Evolutionary conservation across 2,113 vertebrate species (phyloP).

Genomic region (Pelobates fuscus): DNA sequence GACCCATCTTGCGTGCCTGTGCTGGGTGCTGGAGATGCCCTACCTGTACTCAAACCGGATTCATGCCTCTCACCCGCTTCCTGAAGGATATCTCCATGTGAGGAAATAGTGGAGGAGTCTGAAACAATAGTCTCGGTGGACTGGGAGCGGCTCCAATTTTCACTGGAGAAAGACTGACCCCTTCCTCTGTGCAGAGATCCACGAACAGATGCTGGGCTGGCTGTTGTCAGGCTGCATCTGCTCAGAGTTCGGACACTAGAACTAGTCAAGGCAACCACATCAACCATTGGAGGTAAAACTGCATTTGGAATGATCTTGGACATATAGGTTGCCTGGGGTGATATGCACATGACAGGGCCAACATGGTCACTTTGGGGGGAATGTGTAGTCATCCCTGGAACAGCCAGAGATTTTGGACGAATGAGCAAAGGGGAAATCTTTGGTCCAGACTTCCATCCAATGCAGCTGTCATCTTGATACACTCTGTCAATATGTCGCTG

Average conservation of each 20-base stretch:
- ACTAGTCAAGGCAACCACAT: conserved; percentile 85
- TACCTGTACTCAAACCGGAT: not conserved
- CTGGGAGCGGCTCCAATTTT: conserved; percentile 86
- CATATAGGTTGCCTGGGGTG: conserved; percentile 90
- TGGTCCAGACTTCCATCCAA: conserved; percentile 67
- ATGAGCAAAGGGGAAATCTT: conserved; percentile 61
- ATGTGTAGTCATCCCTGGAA: conserved; percentile 81
- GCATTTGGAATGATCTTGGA: conserved; percentile 97
- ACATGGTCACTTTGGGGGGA: conserved; percentile 74
- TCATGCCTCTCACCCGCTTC: conserved; percentile 31
- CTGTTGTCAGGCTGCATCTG: conserved; percentile 81
- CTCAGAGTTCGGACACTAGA: conserved; percentile 77
- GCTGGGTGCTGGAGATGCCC: conserved; percentile 56
- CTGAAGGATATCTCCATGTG: conserved; percentile 70
- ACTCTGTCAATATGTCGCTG: conserved; percentile 75
- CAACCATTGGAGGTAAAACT: conserved; percentile 84
- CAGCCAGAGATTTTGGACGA: conserved; percentile 89
- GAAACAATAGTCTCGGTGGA: conserved; percentile 89
- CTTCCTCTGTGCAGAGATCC: conserved; percentile 69
- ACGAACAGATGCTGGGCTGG: conserved; percentile 81
- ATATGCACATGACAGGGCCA: conserved; percentile 92
- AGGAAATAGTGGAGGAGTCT: conserved; percentile 83
- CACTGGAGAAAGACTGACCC: conserved; percentile 70
- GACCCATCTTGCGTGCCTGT: conserved; percentile 62
- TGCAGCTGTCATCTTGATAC: conserved; percentile 75